phyloP scores from a whole-genome alignment of 2,888 invertebrate genomes.

The Aspidiotus rigidus region DNA sequence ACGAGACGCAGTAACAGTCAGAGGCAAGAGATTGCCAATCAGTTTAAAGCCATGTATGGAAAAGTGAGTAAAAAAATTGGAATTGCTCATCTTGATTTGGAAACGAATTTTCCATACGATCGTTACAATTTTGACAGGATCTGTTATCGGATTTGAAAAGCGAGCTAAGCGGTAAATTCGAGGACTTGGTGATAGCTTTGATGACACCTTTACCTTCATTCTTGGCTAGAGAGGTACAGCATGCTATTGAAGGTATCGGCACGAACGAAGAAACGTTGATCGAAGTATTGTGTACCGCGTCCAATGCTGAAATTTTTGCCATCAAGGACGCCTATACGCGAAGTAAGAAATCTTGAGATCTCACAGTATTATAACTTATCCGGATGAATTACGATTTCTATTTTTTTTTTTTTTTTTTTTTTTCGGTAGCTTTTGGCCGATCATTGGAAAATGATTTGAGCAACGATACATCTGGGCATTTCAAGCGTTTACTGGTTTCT shows the following conservation, averaged over 20 bases:
- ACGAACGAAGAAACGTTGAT: constrained; percentile 78
- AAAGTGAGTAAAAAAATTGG: constrained; percentile 50
- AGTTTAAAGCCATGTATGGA: constrained; percentile 79
- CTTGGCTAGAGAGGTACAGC: constrained; percentile 72
- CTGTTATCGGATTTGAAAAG: constrained; percentile 74
- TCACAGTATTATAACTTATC: background rate
- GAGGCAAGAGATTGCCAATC: constrained; percentile 67
- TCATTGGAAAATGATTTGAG: constrained; percentile 72
- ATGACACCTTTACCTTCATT: constrained; percentile 77
- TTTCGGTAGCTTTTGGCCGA: constrained; percentile 65
- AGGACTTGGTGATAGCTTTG: constrained; percentile 68
- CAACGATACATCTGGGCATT: constrained; percentile 84
- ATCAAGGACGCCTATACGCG: constrained; percentile 68
- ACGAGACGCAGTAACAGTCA: constrained; percentile 75
- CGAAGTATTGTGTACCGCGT: constrained; percentile 79
- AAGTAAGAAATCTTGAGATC: constrained; percentile 51
- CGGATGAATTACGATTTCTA: constrained; percentile 22
- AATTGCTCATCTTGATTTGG: background rate
- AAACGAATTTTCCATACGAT: background rate
- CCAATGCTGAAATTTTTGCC: constrained; percentile 71
- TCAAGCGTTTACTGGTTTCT: constrained; percentile 80
- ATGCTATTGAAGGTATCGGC: constrained; percentile 74
- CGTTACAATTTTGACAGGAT: constrained; percentile 42
- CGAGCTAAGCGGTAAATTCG: constrained; percentile 80
- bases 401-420: constrained; percentile 42